These are phyloP conservation scores for Idris sp. DNA, from an alignment of 1,140 invertebrate species.

Conservation along the genomic window DNA sequence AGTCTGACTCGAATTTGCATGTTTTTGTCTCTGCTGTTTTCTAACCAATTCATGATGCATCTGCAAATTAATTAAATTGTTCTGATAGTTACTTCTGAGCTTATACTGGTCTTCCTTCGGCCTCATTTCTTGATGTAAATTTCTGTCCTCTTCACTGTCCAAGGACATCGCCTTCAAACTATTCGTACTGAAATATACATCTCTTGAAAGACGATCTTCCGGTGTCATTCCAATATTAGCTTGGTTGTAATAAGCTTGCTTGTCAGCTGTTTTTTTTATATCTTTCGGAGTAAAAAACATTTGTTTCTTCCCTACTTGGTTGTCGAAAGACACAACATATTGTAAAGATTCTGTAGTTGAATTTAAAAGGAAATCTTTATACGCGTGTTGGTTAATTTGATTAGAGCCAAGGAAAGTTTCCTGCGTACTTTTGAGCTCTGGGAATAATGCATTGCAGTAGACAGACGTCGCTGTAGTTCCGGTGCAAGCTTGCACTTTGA, in stretches of 20 bases:
- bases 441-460: constrained; percentile 23
- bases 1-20: too few relatives aligned
- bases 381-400: too few relatives aligned
- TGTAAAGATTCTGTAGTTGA: too few relatives aligned
- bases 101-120: too few relatives aligned
- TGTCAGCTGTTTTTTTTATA: neutral
- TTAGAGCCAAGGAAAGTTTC: neutral
- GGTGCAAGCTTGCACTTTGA: constrained; percentile 29
- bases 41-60: too few relatives aligned
- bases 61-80: too few relatives aligned
- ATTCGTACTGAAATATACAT: constrained; percentile 12
- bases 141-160: constrained; percentile 32
- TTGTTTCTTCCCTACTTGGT: too few relatives aligned
- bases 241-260: constrained; percentile 1
- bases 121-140: neutral
- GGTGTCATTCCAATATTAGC: constrained; percentile 5
- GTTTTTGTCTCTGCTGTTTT: too few relatives aligned
- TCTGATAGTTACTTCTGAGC: too few relatives aligned
- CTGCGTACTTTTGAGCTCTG: constrained; percentile 1
- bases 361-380: too few relatives aligned
- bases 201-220: constrained; percentile 8
- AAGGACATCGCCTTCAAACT: constrained; percentile 33
- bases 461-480: constrained; percentile 11
- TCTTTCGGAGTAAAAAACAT: too few relatives aligned
- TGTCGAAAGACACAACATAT: too few relatives aligned